phyloP scores from a whole-genome alignment of 2,797 vertebrate species.

The Phataginus tricuspis region DNA sequence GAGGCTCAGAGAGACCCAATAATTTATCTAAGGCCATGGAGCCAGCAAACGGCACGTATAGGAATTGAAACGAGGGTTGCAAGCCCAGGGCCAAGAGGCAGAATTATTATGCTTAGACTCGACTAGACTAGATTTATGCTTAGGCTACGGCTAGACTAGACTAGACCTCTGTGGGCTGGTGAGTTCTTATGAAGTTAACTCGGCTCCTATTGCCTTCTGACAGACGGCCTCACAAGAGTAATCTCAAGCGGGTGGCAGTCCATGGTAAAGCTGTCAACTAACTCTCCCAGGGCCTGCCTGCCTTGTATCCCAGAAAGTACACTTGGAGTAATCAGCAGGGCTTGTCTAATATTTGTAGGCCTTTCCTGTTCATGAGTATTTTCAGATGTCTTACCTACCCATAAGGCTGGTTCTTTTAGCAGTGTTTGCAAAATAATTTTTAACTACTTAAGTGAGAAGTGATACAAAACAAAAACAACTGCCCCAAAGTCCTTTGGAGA shows the following conservation, averaged over 20 bases:
- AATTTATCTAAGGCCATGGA: not conserved
- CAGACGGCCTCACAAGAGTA: not conserved
- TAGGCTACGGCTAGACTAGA: no score
- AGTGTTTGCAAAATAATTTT: not conserved
- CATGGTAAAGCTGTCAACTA: not conserved
- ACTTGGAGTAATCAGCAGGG: not conserved
- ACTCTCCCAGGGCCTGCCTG: not conserved
- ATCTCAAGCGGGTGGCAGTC: not conserved
- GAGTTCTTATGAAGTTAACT: not conserved
- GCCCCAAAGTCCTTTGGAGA: not conserved
- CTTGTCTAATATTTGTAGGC: not conserved
- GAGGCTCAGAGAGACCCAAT: not conserved
- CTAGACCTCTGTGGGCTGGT: not conserved
- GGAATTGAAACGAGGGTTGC: not conserved
- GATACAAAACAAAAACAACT: not conserved
- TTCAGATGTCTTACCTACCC: not conserved
- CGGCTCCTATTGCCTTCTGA: not conserved
- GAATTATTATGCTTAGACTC: not conserved
- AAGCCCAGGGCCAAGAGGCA: not conserved
- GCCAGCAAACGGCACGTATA: not conserved
- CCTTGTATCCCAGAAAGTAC: not conserved
- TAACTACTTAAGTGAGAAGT: conserved; percentile 4
- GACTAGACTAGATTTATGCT: no score
- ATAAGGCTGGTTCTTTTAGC: not conserved
- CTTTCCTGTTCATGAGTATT: not conserved